Base-by-base conservation (phyloP, 2,113 vertebrate genomes). In the Ranitomeya variabilis region DNA sequence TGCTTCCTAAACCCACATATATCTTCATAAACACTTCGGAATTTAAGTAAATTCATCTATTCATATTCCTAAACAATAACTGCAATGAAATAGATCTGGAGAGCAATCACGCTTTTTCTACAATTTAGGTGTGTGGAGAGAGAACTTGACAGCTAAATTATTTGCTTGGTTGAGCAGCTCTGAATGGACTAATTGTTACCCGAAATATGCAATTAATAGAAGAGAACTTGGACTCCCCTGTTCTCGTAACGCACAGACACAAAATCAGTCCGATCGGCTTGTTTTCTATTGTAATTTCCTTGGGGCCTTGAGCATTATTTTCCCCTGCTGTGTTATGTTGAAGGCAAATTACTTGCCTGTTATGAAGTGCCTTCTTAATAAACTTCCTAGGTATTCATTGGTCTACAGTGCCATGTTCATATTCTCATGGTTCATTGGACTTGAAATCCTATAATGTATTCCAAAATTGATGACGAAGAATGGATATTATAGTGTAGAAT, bases 131-230 rank as follows among this genome's bases (percentile, higher is more conserved):
- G 67, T 18, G 21, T 69, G 16, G 14, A 69, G 54, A 85, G 19
- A 73, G 45, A 86, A 13, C 57, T 45, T 86, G 84, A 86, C 71
- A 86, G 84, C 71, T 55, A 86, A 86, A 86, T 86, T 77, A 77
- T 86, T 86, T 86, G 71, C 71, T 86, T 86, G 55, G 71, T 62
- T 77, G 84, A 86, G 26, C 69, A 55, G 23, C 59, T 77, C 18
- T 11, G 21, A 86, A 86, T 76, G 84, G 55, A 21, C 54, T 77
- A 62, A 86, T 86, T 86, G 69, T 76, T 86, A 86, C 55, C 69
- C 19, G 55, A 57, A 76, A 19, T 86, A 45, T 55, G 55, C 55
- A 86, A 45, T 77, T 86, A 45, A 37, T 60, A 62, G 31, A 62
- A 71, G 51, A 76, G 7, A 76, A 76, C 45, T 60, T 76, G 74